Percentiles rank a stretch among this genome's conserved stretches.
Conservation (phyloP, 1,140 invertebrate genomes). For the Galleria mellonella region DNA sequence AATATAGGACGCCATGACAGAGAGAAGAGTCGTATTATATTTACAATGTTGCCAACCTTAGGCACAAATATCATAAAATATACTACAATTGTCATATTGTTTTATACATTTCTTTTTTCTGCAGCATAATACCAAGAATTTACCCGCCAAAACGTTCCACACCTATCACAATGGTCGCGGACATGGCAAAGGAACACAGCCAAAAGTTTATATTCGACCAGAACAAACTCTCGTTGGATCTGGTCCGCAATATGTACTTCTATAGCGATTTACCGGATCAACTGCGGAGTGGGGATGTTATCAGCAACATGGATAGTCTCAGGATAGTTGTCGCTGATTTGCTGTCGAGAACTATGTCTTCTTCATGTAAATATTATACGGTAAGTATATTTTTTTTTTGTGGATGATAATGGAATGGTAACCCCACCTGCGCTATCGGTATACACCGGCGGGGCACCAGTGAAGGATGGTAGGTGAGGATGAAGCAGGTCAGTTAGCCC, state of each 20-base stretch:
- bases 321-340: slow-evolving; percentile 43
- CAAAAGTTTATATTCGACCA: slow-evolving; percentile 31
- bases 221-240: slow-evolving; percentile 23
- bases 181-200: slow-evolving; percentile 33
- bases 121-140: slow-evolving; percentile 46
- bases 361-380: slow-evolving; percentile 77
- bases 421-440: no score
- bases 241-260: slow-evolving; percentile 55
- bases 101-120: background rate
- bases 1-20: no score
- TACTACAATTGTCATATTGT: no score
- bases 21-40: no score
- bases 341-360: slow-evolving; percentile 59
- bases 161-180: slow-evolving; percentile 35
- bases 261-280: slow-evolving; percentile 54
- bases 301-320: slow-evolving; percentile 28
- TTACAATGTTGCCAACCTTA: no score
- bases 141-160: slow-evolving; percentile 29
- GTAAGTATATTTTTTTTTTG: slow-evolving; percentile 71
- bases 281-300: slow-evolving; percentile 25
- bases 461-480: no score
- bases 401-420: no score
- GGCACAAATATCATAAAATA: no score
- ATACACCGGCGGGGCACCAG: no score
- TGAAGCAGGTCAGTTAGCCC: no score